Percentiles rank a stretch among this genome's conserved stretches.
phyloP scores from a whole-genome alignment of 37 sponge, comb jelly and placozoan species.

The Tethya wilhelma region DNA sequence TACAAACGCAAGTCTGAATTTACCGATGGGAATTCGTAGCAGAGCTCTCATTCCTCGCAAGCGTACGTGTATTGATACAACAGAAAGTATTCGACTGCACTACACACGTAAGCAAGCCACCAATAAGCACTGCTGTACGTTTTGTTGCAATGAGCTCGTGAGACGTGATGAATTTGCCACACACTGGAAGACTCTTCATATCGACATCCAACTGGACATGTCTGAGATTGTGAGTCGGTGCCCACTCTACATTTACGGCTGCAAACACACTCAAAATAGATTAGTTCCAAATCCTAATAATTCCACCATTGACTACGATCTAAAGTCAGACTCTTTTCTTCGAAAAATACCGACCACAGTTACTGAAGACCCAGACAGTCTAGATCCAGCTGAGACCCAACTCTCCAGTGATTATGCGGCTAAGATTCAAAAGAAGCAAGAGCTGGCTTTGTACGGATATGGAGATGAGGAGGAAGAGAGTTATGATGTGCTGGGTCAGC shows the following conservation, averaged over 20 bases:
- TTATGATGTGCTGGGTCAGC: conserved; percentile 60
- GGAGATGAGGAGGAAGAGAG: conserved; percentile 43
- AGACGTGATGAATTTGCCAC: conserved; percentile 51
- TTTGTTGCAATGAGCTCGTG: conserved; percentile 45
- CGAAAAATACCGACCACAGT: neutral
- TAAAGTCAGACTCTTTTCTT: neutral
- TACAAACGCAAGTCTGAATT: too few species aligned
- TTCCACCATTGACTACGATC: conserved; percentile 17
- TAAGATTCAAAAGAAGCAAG: conserved; percentile 48
- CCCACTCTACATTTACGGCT: conserved; percentile 54
- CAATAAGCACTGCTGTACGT: too few species aligned
- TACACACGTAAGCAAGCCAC: too few species aligned
- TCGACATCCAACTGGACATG: conserved; percentile 28
- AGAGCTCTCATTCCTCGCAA: too few species aligned
- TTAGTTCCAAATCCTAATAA: conserved; percentile 28
- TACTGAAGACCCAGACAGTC: too few species aligned
- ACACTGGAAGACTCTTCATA: conserved; percentile 49
- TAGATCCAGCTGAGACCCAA: neutral
- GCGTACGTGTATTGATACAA: too few species aligned
- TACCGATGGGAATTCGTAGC: too few species aligned
- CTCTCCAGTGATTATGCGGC: conserved; percentile 12
- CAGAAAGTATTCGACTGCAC: too few species aligned
- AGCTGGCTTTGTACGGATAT: conserved; percentile 63
- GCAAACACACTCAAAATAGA: conserved; percentile 7
- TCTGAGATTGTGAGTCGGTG: conserved; percentile 29